These are phyloP conservation scores for Cetonia aurata DNA, from an alignment of 2,888 invertebrate genomes.

Conservation along the genomic window DNA sequence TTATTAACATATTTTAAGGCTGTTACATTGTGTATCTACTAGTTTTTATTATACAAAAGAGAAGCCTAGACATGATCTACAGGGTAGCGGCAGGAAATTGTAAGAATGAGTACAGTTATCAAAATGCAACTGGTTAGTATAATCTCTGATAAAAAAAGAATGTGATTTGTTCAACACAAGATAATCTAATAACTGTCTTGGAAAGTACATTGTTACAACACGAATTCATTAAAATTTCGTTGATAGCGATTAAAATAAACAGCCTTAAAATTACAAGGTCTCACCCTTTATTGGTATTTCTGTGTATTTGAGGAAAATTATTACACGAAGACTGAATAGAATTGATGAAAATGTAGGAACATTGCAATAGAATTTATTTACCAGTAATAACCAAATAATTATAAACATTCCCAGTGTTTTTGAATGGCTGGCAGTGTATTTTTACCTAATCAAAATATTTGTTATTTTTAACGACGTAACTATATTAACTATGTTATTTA, in stretches of 20 bases:
- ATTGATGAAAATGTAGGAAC: conserved; percentile 23
- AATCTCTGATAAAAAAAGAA: not conserved
- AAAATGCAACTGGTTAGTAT: no score
- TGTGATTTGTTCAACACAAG: conserved; percentile 5
- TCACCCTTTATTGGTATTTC: conserved; percentile 28
- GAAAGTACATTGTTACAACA: conserved; percentile 14
- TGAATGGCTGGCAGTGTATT: conserved; percentile 43
- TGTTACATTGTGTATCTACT: conserved; percentile 28
- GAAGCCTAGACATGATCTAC: conserved; percentile 18
- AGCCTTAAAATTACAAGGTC: conserved; percentile 34
- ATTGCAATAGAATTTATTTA: conserved; percentile 41
- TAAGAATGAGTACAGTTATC: not conserved
- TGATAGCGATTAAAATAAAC: not conserved
- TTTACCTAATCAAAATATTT: conserved; percentile 42
- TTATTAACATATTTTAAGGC: conserved; percentile 36
- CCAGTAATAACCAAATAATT: conserved; percentile 46
- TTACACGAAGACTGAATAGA: conserved; percentile 45
- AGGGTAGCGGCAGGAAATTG: conserved; percentile 16
- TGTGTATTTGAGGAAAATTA: conserved; percentile 34
- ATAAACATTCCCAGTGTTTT: conserved; percentile 47
- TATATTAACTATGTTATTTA: conserved; percentile 50
- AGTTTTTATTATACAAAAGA: conserved; percentile 12
- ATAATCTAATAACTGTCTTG: not conserved
- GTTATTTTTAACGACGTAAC: conserved; percentile 39
- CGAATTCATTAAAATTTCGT: not conserved